phyloP scores from a whole-genome alignment of 2,113 vertebrate genomes.

The Nanorana parkeri region DNA sequence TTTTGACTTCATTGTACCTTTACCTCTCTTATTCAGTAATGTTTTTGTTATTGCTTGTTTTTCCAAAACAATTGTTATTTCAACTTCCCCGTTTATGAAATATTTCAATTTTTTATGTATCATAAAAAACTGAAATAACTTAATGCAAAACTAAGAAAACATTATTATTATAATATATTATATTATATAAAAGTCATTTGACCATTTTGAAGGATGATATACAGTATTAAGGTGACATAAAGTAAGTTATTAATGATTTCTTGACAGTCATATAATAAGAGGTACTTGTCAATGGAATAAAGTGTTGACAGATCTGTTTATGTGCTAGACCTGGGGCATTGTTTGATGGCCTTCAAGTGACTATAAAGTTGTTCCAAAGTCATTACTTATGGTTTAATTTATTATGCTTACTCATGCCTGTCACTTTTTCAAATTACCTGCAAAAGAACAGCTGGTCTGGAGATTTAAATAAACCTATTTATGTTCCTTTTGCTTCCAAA shows the following conservation, averaged over 20 bases:
- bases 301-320: conserved; percentile 44
- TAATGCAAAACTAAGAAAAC: not conserved
- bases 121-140: no score
- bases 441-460: conserved; percentile 47
- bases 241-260: conserved; percentile 47
- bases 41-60: not conserved
- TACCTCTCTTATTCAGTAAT: no score
- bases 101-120: no score
- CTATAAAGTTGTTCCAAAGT: conserved; percentile 46
- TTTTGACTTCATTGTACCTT: no score
- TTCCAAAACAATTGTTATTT: no score
- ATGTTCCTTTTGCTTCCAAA: conserved; percentile 52
- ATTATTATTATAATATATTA: not conserved
- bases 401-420: conserved; percentile 51
- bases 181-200: no score
- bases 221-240: not conserved
- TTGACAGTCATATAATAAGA: conserved; percentile 34
- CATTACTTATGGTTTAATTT: conserved; percentile 54
- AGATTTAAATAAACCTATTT: conserved; percentile 57
- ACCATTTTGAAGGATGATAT: not conserved
- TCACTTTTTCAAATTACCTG: conserved; percentile 50
- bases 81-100: not conserved
- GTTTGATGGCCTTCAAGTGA: conserved; percentile 43
- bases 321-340: conserved; percentile 36
- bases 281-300: conserved; percentile 32